A percentile compares a stretch with the other conserved stretches of the same genome.
phyloP scores from a whole-genome alignment of 1,140 invertebrate genomes.

The Dolichoris vasculosae region DNA sequence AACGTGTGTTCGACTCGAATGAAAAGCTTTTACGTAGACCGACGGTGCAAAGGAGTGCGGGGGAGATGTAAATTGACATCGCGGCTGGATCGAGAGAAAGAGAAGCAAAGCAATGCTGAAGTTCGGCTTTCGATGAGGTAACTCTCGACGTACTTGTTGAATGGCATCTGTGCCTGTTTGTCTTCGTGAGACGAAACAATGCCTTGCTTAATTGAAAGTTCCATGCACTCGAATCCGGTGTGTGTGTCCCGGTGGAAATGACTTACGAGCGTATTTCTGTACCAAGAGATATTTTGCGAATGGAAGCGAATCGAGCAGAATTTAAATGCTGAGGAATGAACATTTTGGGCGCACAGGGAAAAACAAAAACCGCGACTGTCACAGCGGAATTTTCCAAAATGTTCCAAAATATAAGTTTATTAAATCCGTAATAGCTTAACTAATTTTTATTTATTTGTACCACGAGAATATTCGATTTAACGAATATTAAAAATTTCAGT shows the following conservation, averaged over 20 bases:
- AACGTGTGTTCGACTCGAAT: background rate
- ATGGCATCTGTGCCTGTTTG: conserved; percentile 49
- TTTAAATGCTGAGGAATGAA: background rate
- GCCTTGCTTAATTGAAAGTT: conserved; percentile 57
- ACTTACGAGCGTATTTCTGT: background rate
- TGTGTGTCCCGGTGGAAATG: background rate
- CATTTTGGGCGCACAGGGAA: background rate
- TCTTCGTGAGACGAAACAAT: conserved; percentile 53
- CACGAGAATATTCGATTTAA: no score
- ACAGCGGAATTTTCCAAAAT: background rate
- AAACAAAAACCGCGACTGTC: background rate
- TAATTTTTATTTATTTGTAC: no score
- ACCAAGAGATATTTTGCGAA: background rate
- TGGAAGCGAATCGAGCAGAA: background rate
- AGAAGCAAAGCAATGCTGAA: background rate
- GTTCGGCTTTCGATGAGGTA: conserved; percentile 20
- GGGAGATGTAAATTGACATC: conserved; percentile 18
- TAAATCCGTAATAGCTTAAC: no score
- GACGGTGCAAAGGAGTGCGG: no score
- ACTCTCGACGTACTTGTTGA: conserved; percentile 57
- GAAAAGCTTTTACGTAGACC: background rate
- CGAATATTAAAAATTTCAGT: background rate
- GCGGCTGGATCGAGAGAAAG: background rate
- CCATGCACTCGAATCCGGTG: background rate
- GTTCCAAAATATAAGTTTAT: background rate